Conservation (phyloP, 2,888 invertebrate genomes). For the Tipula vernalis region DNA sequence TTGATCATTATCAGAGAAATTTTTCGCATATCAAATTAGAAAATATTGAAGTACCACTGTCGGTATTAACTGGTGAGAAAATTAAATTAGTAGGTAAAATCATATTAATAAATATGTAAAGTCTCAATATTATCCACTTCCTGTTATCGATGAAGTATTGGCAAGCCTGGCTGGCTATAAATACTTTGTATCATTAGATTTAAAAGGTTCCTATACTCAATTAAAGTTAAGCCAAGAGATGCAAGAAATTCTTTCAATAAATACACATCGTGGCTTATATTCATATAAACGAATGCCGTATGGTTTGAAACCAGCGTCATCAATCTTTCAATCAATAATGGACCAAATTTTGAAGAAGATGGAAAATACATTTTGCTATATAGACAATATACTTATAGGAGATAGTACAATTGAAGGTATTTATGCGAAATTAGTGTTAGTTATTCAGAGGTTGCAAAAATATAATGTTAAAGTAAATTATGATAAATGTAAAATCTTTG, state of each 20-base stretch:
- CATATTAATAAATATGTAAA: too few relatives aligned
- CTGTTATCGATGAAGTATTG: too few relatives aligned
- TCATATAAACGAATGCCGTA: neutral
- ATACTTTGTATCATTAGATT: neutral
- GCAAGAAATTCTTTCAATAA: neutral
- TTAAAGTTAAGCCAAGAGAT: neutral
- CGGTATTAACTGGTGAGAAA: too few relatives aligned
- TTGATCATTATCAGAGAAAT: too few relatives aligned
- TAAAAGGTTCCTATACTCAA: neutral
- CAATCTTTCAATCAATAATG: neutral
- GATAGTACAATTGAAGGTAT: neutral
- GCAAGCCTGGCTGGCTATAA: too few relatives aligned
- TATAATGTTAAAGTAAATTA: neutral
- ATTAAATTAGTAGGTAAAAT: too few relatives aligned
- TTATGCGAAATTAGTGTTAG: too few relatives aligned
- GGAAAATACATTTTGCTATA: neutral
- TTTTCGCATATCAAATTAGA: too few relatives aligned
- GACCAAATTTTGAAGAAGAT: neutral
- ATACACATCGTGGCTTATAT: neutral
- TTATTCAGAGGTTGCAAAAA: too few relatives aligned
- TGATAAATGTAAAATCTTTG: neutral
- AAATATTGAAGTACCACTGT: too few relatives aligned
- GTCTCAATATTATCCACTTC: too few relatives aligned
- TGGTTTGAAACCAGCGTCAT: neutral
- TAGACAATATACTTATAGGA: neutral